Conservation (phyloP, 1,140 invertebrate species). For the Drosophila tani region DNA sequence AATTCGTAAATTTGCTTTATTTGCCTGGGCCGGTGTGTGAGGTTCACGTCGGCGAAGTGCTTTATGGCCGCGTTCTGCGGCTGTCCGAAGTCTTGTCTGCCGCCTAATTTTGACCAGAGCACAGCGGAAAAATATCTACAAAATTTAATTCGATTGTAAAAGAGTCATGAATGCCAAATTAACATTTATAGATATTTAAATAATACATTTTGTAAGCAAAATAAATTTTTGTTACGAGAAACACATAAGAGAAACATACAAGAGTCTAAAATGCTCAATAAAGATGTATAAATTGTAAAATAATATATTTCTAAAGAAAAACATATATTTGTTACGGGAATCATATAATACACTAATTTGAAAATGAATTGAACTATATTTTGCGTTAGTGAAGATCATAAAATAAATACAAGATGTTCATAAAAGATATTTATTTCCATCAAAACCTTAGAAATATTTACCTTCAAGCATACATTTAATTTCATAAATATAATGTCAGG, state of each 20-base stretch:
- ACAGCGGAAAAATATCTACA: not conserved
- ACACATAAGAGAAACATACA: no score
- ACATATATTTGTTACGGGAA: not conserved
- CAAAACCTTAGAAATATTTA: no score
- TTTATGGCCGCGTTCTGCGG: slow-evolving; percentile 38
- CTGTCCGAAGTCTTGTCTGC: slow-evolving; percentile 58
- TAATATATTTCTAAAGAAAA: no score
- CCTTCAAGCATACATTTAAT: not conserved
- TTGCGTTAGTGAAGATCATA: no score
- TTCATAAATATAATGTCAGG: no score
- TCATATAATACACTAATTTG: no score
- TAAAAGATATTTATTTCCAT: no score
- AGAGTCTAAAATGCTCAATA: not conserved
- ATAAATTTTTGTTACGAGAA: not conserved
- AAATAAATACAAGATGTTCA: no score
- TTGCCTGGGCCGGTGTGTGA: slow-evolving; percentile 60
- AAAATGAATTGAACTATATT: no score
- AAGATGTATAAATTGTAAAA: no score
- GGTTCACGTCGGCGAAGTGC: slow-evolving; percentile 49
- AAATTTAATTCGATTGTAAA: not conserved
- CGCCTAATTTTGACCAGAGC: slow-evolving; percentile 61
- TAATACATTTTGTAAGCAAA: not conserved
- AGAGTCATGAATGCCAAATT: not conserved
- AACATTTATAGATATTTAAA: not conserved
- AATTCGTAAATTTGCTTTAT: slow-evolving; percentile 84